Percentiles rank a stretch among this genome's conserved stretches.
phyloP scores from a whole-genome alignment of 2,888 invertebrate species.

The Catocala sponsa region DNA sequence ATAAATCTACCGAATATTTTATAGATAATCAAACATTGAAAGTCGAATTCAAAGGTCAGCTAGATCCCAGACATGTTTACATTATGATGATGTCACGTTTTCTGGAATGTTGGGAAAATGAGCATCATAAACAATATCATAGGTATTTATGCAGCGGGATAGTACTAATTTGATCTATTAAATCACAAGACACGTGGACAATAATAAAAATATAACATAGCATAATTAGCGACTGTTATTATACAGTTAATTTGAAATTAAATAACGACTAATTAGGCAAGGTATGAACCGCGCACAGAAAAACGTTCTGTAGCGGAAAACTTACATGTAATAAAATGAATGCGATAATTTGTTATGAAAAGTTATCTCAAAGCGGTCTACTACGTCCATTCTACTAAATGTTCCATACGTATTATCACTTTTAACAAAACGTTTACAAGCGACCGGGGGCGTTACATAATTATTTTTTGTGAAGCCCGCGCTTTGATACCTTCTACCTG shows the following conservation, averaged over 20 bases:
- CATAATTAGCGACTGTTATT: constrained; percentile 18
- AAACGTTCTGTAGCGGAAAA: constrained; percentile 49
- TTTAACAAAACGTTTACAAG: constrained; percentile 62
- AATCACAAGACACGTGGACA: constrained; percentile 12
- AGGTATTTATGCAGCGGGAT: background rate
- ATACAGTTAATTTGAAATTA: constrained; percentile 48
- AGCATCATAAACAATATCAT: constrained; percentile 14
- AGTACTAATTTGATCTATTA: background rate
- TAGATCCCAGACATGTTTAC: constrained; percentile 49
- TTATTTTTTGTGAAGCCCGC: constrained; percentile 63
- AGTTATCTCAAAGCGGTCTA: constrained; percentile 30
- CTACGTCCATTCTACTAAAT: constrained; percentile 36
- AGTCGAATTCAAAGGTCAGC: constrained; percentile 51
- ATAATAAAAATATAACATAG: constrained; percentile 12
- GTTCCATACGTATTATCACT: constrained; percentile 57
- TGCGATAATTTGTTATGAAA: constrained; percentile 52
- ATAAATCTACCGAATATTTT: constrained; percentile 37
- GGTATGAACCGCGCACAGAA: constrained; percentile 49
- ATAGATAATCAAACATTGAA: constrained; percentile 33
- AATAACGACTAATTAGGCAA: constrained; percentile 54
- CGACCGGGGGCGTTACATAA: constrained; percentile 58
- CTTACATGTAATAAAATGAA: constrained; percentile 52
- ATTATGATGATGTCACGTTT: constrained; percentile 48
- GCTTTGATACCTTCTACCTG: constrained; percentile 76
- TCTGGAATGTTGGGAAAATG: constrained; percentile 46